Base-by-base conservation (phyloP, 2,888 invertebrate genomes). In the Acholoe squamosa region DNA sequence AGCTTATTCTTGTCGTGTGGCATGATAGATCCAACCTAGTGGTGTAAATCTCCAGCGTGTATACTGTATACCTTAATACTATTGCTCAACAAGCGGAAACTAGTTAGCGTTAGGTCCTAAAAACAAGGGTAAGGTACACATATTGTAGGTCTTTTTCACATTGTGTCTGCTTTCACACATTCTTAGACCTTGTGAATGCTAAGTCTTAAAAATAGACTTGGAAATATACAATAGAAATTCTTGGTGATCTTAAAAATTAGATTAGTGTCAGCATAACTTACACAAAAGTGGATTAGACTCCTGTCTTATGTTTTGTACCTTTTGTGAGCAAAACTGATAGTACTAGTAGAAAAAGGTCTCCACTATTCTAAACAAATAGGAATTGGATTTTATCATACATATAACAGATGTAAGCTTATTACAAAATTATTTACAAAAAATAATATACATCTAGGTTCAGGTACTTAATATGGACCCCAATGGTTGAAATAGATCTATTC, bases 41-140 rank as follows among this genome's bases (percentile, higher is more conserved):
- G 10, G 86, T 86, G 52, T 28, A 54, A 51, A 86, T 54, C 56
- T 86, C 86, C 86, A 54, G 86, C 86, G 86, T 86, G 86, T 22
- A 86, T 86, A 54, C 86, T 86, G 54, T 86, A 86, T 86, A 86
- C 28, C 52, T 80, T 86, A 43, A 86, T 86, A 86, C 86, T 86
- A 86, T 86, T 86, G 86, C 86, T 86, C 86, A 86, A 86, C 22
- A n/a, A 86, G 86, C 86, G 52, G 56, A 22, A 86, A 86, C 33
- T 86, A 54, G 80, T 80, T 43, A 34, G 71, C 19, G 16, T 80
- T 43, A 33, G 19, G 43, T 80, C 76, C 76, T 76, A 28, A 5
- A 31, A 28, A 76, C 25, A 61, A 76, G 19, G 71, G 28, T 80
- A 80, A 14, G 34, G 34, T 34, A 34, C 80, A 80, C 80, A 12